Evolutionary conservation across 2,888 invertebrate species (phyloP), one percentile per base, ranked within the genome.

Genomic region (Biston betularia): DNA sequence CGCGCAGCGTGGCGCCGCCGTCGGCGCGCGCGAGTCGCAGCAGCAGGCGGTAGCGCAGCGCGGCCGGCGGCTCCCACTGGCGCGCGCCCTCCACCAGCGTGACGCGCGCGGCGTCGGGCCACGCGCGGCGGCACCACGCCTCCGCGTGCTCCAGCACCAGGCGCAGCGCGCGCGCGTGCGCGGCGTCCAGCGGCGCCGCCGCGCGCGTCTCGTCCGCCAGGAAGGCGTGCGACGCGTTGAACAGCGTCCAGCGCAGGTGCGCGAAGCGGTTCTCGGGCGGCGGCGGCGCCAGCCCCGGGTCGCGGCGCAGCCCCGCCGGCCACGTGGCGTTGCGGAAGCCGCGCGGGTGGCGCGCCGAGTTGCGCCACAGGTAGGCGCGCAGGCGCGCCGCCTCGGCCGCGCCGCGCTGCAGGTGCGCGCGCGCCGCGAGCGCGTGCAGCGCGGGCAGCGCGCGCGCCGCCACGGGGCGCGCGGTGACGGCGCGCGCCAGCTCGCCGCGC

Each of bases 211-310:
- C 97, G 86, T 97, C 96, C 34, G 97, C 96, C 87, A 97, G 95
- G 86, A 97, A 97, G 46, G 97, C 95, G 85, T 98, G 97, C 15
- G 97, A 96, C 70, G 94, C 94, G 83, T 98, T 98, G 86, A 99
- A 97, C 82, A 97, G 96, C 61, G 97, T 96, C 97, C 98, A 99
- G 50, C 96, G 95, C 55, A 97, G 94, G 71, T 98, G 95, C 89
- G 98, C 98, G 91, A 92, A 92, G 72, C 90, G 85, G 74, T 15
- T 96, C 97, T 68, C 97, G n/a, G 10, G 55, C 49, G 52, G 14
- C 38, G 83, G 88, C 70, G 90, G 85, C 73, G 90, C 90, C 61
- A 93, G 85, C 33, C 94, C 92, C 65, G 90, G 94, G 90, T 67
- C 95, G 54, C 87, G 84, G 61, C 95, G 89, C 75, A 92, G 89